Conservation (phyloP, 2,888 invertebrate species). For the Octodonta nipae region DNA sequence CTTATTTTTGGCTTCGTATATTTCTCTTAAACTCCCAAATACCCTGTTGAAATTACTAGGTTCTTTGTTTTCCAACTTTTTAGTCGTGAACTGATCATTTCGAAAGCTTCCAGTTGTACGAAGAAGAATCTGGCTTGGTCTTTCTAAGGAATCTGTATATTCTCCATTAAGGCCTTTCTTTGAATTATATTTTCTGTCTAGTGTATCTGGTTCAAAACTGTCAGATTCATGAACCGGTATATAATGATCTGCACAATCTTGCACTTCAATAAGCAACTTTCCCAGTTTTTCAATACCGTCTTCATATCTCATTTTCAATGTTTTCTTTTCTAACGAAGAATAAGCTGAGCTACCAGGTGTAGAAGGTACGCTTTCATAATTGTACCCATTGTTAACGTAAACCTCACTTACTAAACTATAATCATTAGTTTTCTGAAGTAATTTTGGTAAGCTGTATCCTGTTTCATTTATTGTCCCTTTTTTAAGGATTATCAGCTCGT, state of each 20-base stretch:
- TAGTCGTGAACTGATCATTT: constrained; percentile 31
- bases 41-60: constrained; percentile 33
- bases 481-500: constrained; percentile 35
- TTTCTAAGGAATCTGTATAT: constrained; percentile 29
- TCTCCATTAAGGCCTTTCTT: constrained; percentile 30
- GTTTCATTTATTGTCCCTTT: constrained; percentile 16
- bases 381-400: constrained; percentile 63
- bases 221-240: constrained; percentile 66
- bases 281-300: constrained; percentile 52
- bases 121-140: constrained; percentile 42
- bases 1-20: constrained; percentile 52
- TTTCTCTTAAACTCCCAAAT: constrained; percentile 59
- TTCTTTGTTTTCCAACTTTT: constrained; percentile 3
- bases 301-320: constrained; percentile 39
- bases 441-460: constrained; percentile 41
- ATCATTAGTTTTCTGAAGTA: constrained; percentile 38
- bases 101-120: constrained; percentile 59
- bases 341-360: constrained; percentile 45
- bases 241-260: constrained; percentile 66
- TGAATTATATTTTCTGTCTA: constrained; percentile 73
- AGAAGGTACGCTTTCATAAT: constrained; percentile 46
- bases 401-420: constrained; percentile 66
- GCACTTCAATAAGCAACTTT: constrained; percentile 70
- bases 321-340: constrained; percentile 37
- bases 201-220: constrained; percentile 73